These are phyloP conservation scores for Pardalotus punctatus DNA, from an alignment of 2,113 vertebrate genomes.

Conservation along the genomic window DNA sequence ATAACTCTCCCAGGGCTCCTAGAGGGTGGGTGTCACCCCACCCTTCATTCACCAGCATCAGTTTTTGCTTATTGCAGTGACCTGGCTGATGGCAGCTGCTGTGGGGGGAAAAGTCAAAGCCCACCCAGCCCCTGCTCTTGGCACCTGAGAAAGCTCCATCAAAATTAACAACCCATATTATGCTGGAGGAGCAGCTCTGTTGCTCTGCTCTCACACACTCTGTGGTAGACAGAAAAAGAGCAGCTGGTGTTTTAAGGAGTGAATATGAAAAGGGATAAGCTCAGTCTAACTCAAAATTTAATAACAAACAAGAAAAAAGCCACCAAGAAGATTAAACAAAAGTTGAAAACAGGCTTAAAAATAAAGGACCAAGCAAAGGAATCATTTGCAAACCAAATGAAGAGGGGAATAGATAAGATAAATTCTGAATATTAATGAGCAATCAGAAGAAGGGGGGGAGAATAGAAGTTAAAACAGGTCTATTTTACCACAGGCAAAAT, in stretches of 20 bases:
- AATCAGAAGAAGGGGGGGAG: background rate
- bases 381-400: conserved; percentile 67
- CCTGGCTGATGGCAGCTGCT: background rate
- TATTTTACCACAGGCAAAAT: conserved; percentile 59
- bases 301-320: background rate
- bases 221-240: background rate
- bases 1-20: background rate
- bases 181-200: background rate
- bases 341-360: conserved; percentile 49
- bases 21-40: background rate
- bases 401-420: conserved; percentile 46
- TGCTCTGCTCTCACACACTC: background rate
- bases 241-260: background rate
- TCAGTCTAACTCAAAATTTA: background rate
- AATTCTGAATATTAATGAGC: conserved; percentile 57
- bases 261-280: background rate
- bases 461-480: background rate
- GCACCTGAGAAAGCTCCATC: background rate
- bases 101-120: background rate
- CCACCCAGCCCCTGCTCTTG: background rate
- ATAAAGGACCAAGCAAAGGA: conserved; percentile 41
- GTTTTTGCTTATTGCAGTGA: background rate
- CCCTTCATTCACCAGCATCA: fast-evolving
- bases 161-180: background rate
- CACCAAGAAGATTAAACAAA: conserved; percentile 41